Evolutionary conservation across 2,113 vertebrate genomes (phyloP), one percentile per base, ranked within the genome.

Genomic region (Larimichthys polyactis): DNA sequence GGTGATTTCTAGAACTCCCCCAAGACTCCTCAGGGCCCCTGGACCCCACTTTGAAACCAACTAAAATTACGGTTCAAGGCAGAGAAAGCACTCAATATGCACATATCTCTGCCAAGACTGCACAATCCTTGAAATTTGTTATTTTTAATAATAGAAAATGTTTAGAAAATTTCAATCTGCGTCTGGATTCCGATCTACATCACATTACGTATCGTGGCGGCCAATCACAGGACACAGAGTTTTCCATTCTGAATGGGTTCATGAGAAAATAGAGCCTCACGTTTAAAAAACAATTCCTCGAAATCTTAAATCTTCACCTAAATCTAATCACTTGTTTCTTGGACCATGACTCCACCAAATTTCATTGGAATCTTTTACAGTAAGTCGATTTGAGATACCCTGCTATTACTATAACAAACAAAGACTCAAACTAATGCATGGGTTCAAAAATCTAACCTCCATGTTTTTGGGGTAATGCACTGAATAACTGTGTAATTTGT

Each of bases 121-220:
- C 48, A 36, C n/a, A 68, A 40, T 63, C 29, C 32, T 46, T 22
- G 0, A 11, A 15, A 49, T 36, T 22, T 65, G 17, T 32, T 58
- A 16, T 46, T 29, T 77, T 68, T 54, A 20, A 69, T 48, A 48
- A 27, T 16, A 29, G 14, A n/a, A 55, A 69, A 81, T 66, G 43
- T 63, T 51, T 24, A 7, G 3, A 74, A 24, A 27, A 43, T 43
- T 20, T 48, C 2, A 48, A 1, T 65, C 20, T 1, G 15, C n/a
- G 52, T 64, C 49, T 51, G 40, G 46, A 62, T 57, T 11, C 20
- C 12, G 48, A 44, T 70, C 19, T 12, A 20, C 36, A 63, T 55
- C 19, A 63, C 55, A 32, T 46, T 22, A n/a, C 57, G 16, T 16
- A 43, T 4, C 32, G 14, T 19, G 48, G 15, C 15, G 24, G n/a